These are phyloP conservation scores for Hirtodrosophila duncani DNA, from an alignment of 2,888 invertebrate genomes.

Conservation along the genomic window DNA sequence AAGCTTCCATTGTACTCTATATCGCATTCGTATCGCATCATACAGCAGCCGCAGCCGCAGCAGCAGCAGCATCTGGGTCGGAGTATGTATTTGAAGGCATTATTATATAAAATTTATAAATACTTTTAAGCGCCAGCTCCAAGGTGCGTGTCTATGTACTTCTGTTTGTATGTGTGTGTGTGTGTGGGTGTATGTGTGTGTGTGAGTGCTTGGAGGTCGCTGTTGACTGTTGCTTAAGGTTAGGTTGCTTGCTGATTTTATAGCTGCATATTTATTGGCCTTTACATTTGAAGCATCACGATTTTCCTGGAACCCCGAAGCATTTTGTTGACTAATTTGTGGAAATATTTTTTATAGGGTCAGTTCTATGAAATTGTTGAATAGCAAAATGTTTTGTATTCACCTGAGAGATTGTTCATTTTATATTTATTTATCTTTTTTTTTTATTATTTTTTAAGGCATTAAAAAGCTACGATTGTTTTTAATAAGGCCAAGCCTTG, in stretches of 20 bases:
- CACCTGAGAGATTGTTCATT: too few species aligned
- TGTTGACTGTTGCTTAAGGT: constrained; percentile 12
- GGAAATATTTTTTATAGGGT: too few species aligned
- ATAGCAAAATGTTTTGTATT: too few species aligned
- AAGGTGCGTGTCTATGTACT: constrained; percentile 21
- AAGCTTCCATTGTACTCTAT: constrained; percentile 57
- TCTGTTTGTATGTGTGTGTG: constrained; percentile 12
- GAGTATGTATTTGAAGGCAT: constrained; percentile 22
- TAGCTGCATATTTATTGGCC: constrained; percentile 67
- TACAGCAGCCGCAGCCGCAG: not conserved
- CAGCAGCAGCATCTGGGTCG: not conserved
- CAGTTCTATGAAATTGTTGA: too few species aligned
- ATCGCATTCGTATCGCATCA: constrained; percentile 31
- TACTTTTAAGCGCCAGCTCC: constrained; percentile 56
- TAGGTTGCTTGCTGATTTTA: constrained; percentile 49
- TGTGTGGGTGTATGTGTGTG: not conserved
- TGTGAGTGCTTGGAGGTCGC: constrained; percentile 18
- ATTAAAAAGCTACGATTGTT: too few species aligned
- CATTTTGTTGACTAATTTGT: too few species aligned
- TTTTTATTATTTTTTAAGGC: too few species aligned
- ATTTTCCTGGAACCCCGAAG: constrained; percentile 47
- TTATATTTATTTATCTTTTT: too few species aligned
- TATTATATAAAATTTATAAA: constrained; percentile 69
- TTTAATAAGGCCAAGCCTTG: too few species aligned
- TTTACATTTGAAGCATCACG: constrained; percentile 66